phyloP scores from a whole-genome alignment of 2,113 vertebrate genomes.

The Psephotus haematonotus region DNA sequence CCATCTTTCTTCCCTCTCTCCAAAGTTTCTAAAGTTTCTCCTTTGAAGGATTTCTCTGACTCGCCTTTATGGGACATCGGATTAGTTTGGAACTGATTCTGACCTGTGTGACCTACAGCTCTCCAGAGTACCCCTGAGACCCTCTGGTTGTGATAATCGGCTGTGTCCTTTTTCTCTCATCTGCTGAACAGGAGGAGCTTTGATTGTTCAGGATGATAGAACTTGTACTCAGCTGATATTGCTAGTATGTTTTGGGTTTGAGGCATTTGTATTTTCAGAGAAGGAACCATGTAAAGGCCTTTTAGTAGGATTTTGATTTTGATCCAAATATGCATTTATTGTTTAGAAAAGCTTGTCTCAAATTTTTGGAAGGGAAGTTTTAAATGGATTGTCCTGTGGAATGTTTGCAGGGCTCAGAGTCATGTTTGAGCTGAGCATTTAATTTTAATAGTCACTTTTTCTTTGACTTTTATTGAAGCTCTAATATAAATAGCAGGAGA shows the following conservation, averaged over 20 bases:
- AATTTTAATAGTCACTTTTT: background rate
- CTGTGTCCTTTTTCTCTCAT: background rate
- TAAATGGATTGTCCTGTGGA: background rate
- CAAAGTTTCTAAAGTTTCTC: background rate
- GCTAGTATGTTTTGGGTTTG: background rate
- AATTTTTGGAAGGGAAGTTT: background rate
- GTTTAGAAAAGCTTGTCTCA: background rate
- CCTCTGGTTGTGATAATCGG: background rate
- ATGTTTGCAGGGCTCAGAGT: background rate
- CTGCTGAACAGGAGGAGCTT: background rate
- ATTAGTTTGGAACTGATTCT: background rate
- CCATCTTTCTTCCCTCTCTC: background rate
- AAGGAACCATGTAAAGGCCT: background rate
- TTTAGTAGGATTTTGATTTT: background rate
- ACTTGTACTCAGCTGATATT: background rate
- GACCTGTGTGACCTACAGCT: background rate
- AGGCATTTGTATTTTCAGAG: background rate
- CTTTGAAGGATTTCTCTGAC: background rate
- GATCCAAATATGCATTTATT: background rate
- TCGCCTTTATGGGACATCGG: background rate
- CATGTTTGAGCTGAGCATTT: background rate
- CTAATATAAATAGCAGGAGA: background rate
- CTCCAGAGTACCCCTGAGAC: background rate
- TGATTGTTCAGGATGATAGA: background rate
- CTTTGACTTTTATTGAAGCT: background rate